Base-by-base conservation (phyloP, 2,888 invertebrate genomes). In the Pheosia tremula region DNA sequence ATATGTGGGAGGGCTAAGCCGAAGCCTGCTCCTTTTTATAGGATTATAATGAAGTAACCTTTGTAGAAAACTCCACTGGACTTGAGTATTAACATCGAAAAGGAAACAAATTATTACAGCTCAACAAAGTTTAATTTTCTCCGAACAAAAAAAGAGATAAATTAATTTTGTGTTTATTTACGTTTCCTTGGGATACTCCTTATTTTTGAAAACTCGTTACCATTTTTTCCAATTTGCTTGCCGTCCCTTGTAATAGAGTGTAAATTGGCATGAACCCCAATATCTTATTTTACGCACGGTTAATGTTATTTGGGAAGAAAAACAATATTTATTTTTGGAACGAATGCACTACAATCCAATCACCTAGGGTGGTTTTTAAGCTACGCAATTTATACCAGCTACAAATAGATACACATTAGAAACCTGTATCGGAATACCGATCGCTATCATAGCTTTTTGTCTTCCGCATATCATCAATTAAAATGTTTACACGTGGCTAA, bases 401-500 rank as follows among this genome's bases (percentile, higher is more conserved):
- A 72, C 69, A 69, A 77, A 75, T 72, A 81, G 74, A 81, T 79
- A 71, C 62, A 72, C 70, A 67, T 62, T 60, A 54, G 68, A 79
- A 84, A 82, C 84, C 74, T 79, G 82, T 81, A 81, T 81, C 74
- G 75, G 80, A 80, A 81, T 79, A 68, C 78, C 79, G 86, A 89
- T 88, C 81, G 68, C 74, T 84, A 88, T 87, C 85, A 69, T 66
- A 68, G 59, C 77, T 86, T 88, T 89, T 90, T 87, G 85, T 87
- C 87, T 92, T 91, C 90, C 90, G 90, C 87, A 85, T 91, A 81
- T 90, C 88, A 89, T 90, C 91, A 91, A 92, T 92, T 91, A 91
- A 91, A 89, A 91, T 90, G 79, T 92, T 90, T 91, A 87, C 89
- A 91, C 90, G 90, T 90, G 90, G 85, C 82, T 83, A 85, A 82